phyloP scores from a whole-genome alignment of 2,888 invertebrate genomes.

The Hartigia nigra region DNA sequence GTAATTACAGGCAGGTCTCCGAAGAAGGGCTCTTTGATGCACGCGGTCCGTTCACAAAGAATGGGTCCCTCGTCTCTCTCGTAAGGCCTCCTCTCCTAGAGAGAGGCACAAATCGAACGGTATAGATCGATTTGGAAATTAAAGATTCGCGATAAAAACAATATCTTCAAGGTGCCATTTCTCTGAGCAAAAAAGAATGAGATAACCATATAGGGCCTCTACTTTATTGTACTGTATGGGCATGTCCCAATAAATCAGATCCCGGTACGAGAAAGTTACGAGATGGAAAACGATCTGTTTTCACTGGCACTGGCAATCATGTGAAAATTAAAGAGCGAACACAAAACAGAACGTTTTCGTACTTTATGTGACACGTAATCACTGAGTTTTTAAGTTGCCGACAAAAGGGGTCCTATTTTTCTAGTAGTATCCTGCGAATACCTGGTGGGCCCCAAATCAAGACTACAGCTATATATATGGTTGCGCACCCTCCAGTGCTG shows the following conservation, averaged over 20 bases:
- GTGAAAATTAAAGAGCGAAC: slow-evolving; percentile 38
- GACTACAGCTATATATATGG: not conserved
- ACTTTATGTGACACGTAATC: slow-evolving; percentile 61
- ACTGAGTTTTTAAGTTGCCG: slow-evolving; percentile 37
- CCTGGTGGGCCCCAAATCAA: slow-evolving; percentile 6
- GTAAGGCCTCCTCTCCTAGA: not conserved
- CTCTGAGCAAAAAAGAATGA: not conserved
- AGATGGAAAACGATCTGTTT: slow-evolving; percentile 27
- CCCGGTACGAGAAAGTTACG: slow-evolving; percentile 20
- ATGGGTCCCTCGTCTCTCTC: not conserved
- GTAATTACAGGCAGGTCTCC: slow-evolving; percentile 64
- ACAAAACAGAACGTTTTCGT: slow-evolving; percentile 49
- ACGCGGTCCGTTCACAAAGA: slow-evolving; percentile 41
- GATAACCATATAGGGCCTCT: not conserved
- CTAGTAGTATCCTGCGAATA: not conserved
- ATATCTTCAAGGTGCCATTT: not conserved
- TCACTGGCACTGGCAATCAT: slow-evolving; percentile 15
- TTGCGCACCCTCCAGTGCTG: slow-evolving; percentile 10
- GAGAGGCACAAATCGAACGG: slow-evolving; percentile 3
- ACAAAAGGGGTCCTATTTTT: slow-evolving; percentile 14
- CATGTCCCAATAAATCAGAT: not conserved
- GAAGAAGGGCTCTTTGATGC: slow-evolving; percentile 61
- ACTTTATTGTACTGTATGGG: not conserved
- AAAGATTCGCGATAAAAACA: slow-evolving; percentile 44
- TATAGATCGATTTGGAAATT: slow-evolving; percentile 30